A percentile compares a stretch with the other conserved stretches of the same genome.
These are phyloP conservation scores for Oncorhynchus nerka DNA, from an alignment of 2,113 vertebrate genomes.

Conservation along the genomic window DNA sequence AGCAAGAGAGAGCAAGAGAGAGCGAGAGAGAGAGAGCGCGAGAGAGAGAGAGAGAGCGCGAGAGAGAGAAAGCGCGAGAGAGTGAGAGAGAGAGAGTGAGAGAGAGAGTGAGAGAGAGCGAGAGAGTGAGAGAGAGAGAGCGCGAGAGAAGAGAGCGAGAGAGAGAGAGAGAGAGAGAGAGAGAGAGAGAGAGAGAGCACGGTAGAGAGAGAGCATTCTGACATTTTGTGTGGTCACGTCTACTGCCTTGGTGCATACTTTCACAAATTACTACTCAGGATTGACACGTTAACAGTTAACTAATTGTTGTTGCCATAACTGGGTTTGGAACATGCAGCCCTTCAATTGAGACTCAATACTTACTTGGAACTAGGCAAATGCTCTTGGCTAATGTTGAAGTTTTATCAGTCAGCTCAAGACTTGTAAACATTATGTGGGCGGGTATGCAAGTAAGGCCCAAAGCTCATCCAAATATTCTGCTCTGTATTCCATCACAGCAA, in stretches of 20 bases:
- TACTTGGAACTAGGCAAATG: too few relatives aligned
- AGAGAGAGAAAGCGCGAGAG: conserved; percentile 21
- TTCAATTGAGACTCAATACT: too few relatives aligned
- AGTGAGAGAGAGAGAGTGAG: neutral
- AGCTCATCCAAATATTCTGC: neutral
- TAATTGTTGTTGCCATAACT: too few relatives aligned
- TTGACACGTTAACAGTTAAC: neutral
- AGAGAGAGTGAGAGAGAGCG: conserved; percentile 20
- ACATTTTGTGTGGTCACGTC: neutral
- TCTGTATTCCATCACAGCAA: neutral
- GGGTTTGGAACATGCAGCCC: too few relatives aligned
- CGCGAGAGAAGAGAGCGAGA: conserved; percentile 4
- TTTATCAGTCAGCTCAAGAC: too few relatives aligned
- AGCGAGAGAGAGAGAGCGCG: neutral
- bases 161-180: conserved; percentile 3
- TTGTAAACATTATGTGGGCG: too few relatives aligned
- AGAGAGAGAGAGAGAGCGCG: conserved; percentile 12
- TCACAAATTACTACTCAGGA: neutral
- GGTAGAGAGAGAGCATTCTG: neutral
- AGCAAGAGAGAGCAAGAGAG: neutral
- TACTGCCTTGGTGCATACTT: neutral
- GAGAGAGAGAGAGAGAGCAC: conserved; percentile 5
- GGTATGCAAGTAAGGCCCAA: too few relatives aligned
- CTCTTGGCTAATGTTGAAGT: too few relatives aligned
- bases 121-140: conserved; percentile 4